A percentile compares a stretch with the other conserved stretches of the same genome.
Evolutionary conservation across 2,888 invertebrate species (phyloP).

Genomic region (Psylliodes chrysocephalus): DNA sequence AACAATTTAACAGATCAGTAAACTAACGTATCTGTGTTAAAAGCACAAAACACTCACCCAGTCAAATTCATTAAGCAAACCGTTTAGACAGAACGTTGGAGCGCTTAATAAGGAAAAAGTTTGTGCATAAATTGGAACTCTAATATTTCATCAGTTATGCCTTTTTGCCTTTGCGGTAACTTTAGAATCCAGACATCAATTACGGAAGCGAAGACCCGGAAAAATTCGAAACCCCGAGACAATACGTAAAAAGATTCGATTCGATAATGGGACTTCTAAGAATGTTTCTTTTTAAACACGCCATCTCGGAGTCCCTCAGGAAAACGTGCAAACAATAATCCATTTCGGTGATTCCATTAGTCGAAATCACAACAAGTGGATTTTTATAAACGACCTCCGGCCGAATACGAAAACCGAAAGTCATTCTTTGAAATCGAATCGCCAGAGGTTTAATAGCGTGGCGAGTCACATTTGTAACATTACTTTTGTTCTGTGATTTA

Average conservation of each 20-base stretch:
- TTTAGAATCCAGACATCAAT: no score
- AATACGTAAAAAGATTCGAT: conserved; percentile 7
- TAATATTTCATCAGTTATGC: no score
- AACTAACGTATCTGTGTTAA: no score
- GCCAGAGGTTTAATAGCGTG: conserved; percentile 10
- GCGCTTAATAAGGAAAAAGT: no score
- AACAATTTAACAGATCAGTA: no score
- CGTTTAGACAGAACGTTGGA: no score
- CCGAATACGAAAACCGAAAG: conserved; percentile 21
- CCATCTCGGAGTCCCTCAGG: not conserved
- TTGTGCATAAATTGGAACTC: no score
- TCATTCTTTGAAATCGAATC: conserved; percentile 18
- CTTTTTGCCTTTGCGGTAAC: no score
- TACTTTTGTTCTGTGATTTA: conserved; percentile 26
- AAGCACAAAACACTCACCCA: no score
- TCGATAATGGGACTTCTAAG: not conserved
- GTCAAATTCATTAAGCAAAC: no score
- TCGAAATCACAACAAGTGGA: conserved; percentile 23
- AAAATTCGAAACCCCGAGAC: not conserved
- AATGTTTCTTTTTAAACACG: not conserved
- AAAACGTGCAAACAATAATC: conserved; percentile 14
- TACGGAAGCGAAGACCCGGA: not conserved
- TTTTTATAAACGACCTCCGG: conserved; percentile 21
- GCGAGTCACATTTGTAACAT: conserved; percentile 26
- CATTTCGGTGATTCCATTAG: conserved; percentile 21